Conservation (phyloP, 2,797 vertebrate genomes). For the Gobionotothen gibberifrons region DNA sequence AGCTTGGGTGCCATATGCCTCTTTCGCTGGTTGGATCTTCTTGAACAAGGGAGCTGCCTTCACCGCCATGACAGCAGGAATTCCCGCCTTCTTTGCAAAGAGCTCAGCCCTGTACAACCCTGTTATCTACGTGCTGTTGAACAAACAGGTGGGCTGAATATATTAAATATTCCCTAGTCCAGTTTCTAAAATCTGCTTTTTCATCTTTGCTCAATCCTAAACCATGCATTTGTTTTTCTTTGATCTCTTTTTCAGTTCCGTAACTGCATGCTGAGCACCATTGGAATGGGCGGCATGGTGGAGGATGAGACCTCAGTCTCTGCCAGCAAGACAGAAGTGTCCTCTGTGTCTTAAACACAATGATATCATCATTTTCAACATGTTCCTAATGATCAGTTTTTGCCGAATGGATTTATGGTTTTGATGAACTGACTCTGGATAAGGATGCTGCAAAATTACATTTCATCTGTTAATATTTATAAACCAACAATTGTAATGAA, state of each 20-base stretch:
- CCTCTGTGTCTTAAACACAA: conserved; percentile 70
- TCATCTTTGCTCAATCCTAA: neutral
- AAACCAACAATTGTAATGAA: conserved; percentile 38
- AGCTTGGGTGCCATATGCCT: conserved; percentile 86
- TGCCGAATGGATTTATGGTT: conserved; percentile 59
- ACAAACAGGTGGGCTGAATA: conserved; percentile 84
- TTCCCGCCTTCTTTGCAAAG: conserved; percentile 66
- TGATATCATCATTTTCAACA: conserved; percentile 38
- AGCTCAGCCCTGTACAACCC: conserved; percentile 88
- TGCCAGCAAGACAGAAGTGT: conserved; percentile 88
- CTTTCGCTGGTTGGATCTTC: conserved; percentile 17
- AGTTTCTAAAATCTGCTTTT: neutral
- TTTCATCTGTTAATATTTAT: conserved; percentile 40
- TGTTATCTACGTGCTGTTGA: conserved; percentile 79
- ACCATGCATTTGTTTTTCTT: neutral
- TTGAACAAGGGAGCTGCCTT: conserved; percentile 1
- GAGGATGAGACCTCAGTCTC: conserved; percentile 86
- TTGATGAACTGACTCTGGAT: conserved; percentile 44
- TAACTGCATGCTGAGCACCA: conserved; percentile 86
- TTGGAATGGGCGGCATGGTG: conserved; percentile 86
- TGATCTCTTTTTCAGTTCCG: conserved; percentile 79
- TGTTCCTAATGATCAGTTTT: conserved; percentile 42
- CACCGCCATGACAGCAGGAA: neutral
- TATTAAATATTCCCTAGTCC: too few species aligned
- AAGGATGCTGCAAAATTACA: conserved; percentile 36